phyloP scores from a whole-genome alignment of 2,888 invertebrate genomes.

The Ormyrus pomaceus region DNA sequence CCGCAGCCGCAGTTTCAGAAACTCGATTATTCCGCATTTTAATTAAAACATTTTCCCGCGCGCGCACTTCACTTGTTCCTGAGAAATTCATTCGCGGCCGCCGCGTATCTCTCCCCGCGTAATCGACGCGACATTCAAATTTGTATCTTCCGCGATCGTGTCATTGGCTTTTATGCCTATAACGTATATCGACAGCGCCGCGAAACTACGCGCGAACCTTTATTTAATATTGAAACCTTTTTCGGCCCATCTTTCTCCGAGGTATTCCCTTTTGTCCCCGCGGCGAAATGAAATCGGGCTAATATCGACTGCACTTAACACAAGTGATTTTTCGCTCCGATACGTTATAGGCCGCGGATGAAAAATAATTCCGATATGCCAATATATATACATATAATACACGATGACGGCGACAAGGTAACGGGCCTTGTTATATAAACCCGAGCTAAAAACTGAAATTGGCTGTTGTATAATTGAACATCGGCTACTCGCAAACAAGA shows the following conservation, averaged over 20 bases:
- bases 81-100: too few relatives aligned
- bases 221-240: conserved; percentile 15
- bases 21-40: conserved; percentile 32
- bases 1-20: not conserved
- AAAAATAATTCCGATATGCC: conserved; percentile 51
- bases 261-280: not conserved
- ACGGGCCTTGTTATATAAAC: too few relatives aligned
- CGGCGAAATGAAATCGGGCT: conserved; percentile 15
- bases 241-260: not conserved
- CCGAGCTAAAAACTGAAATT: conserved; percentile 44
- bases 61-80: too few relatives aligned
- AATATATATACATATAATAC: conserved; percentile 21
- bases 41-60: conserved; percentile 26
- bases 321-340: not conserved
- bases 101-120: not conserved
- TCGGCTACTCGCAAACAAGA: conserved; percentile 47
- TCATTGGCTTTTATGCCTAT: conserved; percentile 33
- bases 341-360: not conserved
- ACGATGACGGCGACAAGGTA: too few relatives aligned
- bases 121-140: not conserved
- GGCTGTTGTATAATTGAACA: conserved; percentile 53
- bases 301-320: conserved; percentile 40
- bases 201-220: not conserved
- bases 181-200: conserved; percentile 12
- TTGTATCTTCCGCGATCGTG: not conserved